phyloP scores from a whole-genome alignment of 2,888 invertebrate species.

The Hypolimnas misippus region DNA sequence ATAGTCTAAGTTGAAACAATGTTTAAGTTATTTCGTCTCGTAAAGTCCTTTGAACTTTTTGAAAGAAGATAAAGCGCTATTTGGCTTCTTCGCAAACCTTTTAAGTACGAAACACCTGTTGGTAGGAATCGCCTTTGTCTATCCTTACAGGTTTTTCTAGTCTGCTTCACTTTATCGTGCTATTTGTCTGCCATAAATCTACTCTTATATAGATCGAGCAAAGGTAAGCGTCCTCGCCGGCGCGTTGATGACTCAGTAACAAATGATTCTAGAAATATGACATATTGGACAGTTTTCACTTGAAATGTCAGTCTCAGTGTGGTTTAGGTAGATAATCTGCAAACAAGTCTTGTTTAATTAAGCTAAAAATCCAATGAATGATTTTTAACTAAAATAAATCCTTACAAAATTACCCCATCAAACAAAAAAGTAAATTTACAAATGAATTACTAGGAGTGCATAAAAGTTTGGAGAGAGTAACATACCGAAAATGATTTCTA shows the following conservation, averaged over 20 bases:
- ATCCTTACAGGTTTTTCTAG: slow-evolving; percentile 42
- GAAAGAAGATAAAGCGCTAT: slow-evolving; percentile 21
- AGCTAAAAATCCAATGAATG: neutral
- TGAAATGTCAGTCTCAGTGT: neutral
- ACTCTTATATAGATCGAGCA: slow-evolving; percentile 35
- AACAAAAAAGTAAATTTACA: slow-evolving; percentile 3
- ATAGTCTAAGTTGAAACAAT: slow-evolving; percentile 25
- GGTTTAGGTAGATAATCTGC: neutral
- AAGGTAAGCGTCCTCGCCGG: slow-evolving; percentile 34
- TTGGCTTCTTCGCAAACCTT: slow-evolving; percentile 34
- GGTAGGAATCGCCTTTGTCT: slow-evolving; percentile 34
- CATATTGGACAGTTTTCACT: slow-evolving; percentile 11
- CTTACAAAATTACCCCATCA: neutral
- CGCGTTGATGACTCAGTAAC: slow-evolving; percentile 39
- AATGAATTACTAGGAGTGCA: slow-evolving; percentile 43
- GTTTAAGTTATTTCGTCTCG: slow-evolving; percentile 25
- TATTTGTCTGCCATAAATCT: slow-evolving; percentile 34
- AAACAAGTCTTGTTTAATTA: neutral
- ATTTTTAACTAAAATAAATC: neutral
- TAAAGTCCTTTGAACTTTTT: slow-evolving; percentile 39
- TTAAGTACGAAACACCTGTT: slow-evolving; percentile 40
- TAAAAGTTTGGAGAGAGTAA: slow-evolving; percentile 46
- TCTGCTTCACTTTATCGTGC: slow-evolving; percentile 36
- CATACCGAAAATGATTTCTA: slow-evolving; percentile 50
- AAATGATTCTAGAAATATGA: slow-evolving; percentile 24